Percentiles rank a stretch among this genome's conserved stretches.
Evolutionary conservation across 23 tunicate genomes (phyloP).

Genomic region (Styela plicata): DNA sequence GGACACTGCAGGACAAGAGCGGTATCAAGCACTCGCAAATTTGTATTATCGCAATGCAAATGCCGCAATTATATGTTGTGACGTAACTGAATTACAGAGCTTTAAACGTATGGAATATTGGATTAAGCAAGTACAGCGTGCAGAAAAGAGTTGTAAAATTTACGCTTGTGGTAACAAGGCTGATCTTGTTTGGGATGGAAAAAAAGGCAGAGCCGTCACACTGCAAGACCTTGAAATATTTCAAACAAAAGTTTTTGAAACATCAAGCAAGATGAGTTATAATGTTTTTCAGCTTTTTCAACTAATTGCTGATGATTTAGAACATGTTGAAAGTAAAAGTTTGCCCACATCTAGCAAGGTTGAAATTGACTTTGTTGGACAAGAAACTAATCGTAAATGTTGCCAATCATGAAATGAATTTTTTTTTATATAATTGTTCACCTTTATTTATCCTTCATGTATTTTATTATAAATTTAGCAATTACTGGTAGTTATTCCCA

Average conservation of each 20-base stretch:
- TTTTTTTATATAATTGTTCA: no score
- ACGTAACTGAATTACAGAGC: constrained; percentile 4
- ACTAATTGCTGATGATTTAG: constrained; percentile 10
- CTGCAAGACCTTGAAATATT: constrained; percentile 14
- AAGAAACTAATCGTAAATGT: neutral
- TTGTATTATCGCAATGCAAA: constrained; percentile 29
- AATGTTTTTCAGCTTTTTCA: constrained; percentile 27
- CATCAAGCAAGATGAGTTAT: constrained; percentile 25
- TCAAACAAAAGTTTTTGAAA: constrained; percentile 5
- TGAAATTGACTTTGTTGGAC: neutral
- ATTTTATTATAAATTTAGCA: no score
- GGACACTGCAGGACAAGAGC: constrained; percentile 34
- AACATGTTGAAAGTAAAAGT: neutral
- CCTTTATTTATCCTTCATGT: no score
- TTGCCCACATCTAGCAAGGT: neutral
- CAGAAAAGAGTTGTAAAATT: constrained; percentile 21
- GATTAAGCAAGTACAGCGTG: constrained; percentile 13
- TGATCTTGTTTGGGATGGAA: constrained; percentile 2
- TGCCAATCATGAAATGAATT: neutral
- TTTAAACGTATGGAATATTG: constrained; percentile 20
- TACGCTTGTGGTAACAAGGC: constrained; percentile 22
- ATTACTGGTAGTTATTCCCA: no score
- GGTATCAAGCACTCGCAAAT: constrained; percentile 21
- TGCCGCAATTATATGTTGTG: constrained; percentile 32
- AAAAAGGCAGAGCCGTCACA: neutral